phyloP scores from a whole-genome alignment of 2,888 invertebrate genomes.

The Chymomyza amoena region DNA sequence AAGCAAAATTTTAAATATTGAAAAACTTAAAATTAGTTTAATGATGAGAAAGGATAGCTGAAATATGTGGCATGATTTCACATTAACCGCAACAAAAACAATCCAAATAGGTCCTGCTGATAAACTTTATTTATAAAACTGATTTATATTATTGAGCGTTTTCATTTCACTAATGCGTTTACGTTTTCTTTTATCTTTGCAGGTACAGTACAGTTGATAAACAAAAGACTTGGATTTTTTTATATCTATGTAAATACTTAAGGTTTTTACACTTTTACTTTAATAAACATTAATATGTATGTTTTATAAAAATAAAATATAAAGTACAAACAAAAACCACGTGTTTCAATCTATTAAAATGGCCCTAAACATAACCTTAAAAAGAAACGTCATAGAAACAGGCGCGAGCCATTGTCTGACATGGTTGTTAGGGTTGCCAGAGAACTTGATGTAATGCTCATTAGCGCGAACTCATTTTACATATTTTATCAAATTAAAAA shows the following conservation, averaged over 20 bases:
- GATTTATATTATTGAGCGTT: not conserved
- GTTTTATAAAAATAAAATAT: not conserved
- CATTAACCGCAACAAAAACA: slow-evolving; percentile 71
- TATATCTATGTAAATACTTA: not conserved
- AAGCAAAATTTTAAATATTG: not conserved
- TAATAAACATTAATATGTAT: not conserved
- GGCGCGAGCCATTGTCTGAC: not conserved
- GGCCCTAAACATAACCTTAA: slow-evolving; percentile 29
- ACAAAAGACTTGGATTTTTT: not conserved
- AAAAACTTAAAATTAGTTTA: not conserved
- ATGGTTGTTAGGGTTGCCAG: slow-evolving; percentile 31
- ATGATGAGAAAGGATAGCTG: slow-evolving; percentile 46
- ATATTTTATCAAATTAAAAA: too few relatives aligned
- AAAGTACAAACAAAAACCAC: not conserved
- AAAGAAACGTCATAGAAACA: not conserved
- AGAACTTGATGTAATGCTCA: too few relatives aligned
- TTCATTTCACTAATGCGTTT: not conserved
- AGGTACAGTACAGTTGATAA: slow-evolving; percentile 37
- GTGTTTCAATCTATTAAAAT: not conserved
- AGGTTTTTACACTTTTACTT: not conserved
- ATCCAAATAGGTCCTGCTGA: slow-evolving; percentile 75
- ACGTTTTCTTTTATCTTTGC: slow-evolving; percentile 3
- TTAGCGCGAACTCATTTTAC: too few relatives aligned
- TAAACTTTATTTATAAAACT: not conserved
- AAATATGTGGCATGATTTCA: slow-evolving; percentile 67